phyloP scores from a whole-genome alignment of 2,888 invertebrate genomes.

The Chironomus tentans region DNA sequence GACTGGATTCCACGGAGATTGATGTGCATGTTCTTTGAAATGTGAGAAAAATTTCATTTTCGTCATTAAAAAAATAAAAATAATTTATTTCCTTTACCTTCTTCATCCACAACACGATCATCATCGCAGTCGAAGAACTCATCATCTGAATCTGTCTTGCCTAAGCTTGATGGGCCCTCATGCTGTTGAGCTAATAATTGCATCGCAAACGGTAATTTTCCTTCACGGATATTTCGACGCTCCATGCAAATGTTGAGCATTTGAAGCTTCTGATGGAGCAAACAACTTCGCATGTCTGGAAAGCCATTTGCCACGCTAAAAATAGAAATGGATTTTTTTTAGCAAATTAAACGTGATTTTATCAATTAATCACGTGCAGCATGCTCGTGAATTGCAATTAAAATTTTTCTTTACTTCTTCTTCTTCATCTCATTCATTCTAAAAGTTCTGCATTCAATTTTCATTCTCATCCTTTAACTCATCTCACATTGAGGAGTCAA shows the following conservation, averaged over 20 bases:
- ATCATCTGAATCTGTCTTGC: conserved; percentile 47
- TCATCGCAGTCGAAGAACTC: conserved; percentile 77
- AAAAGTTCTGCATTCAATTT: too few species aligned
- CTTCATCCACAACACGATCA: conserved; percentile 45
- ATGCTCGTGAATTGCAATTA: background rate
- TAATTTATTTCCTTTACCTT: conserved; percentile 31
- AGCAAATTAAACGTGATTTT: background rate
- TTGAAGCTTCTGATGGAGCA: conserved; percentile 92
- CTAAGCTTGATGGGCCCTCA: conserved; percentile 30
- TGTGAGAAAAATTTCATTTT: background rate
- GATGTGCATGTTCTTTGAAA: conserved; percentile 36
- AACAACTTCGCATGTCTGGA: conserved; percentile 81
- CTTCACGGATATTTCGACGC: conserved; percentile 48
- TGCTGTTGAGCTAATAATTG: conserved; percentile 8
- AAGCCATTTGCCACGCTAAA: conserved; percentile 66
- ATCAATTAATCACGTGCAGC: conserved; percentile 1
- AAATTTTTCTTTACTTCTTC: background rate
- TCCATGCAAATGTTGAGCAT: conserved; percentile 72
- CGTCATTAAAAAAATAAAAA: background rate
- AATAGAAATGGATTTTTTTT: background rate
- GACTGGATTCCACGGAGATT: conserved; percentile 53
- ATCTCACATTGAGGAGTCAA: too few species aligned
- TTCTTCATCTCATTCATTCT: too few species aligned
- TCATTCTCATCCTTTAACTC: too few species aligned
- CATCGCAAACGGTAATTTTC: conserved; percentile 37